phyloP scores from a whole-genome alignment of 2,797 vertebrate species.

The Sebastolobus alascanus region DNA sequence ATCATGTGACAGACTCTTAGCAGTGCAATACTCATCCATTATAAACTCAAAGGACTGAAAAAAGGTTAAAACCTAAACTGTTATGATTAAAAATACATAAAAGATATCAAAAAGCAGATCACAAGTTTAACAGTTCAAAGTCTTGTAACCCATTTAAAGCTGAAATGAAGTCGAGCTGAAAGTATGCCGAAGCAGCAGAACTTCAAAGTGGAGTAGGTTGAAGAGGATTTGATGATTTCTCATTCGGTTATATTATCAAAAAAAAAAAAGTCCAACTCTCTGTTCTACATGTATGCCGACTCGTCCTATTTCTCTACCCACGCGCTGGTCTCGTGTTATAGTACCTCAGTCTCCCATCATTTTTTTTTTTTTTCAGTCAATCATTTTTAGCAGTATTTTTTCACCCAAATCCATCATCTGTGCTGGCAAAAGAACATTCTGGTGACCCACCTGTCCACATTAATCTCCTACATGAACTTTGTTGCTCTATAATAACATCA shows the following conservation, averaged over 20 bases:
- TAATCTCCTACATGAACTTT: too few species aligned
- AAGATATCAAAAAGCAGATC: background rate
- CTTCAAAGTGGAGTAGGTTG: conserved; percentile 1
- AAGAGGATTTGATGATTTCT: conserved; percentile 4
- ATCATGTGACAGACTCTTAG: background rate
- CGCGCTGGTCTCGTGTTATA: too few species aligned
- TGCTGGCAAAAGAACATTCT: background rate
- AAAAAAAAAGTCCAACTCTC: background rate
- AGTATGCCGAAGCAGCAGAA: background rate
- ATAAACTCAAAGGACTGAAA: background rate
- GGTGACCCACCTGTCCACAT: background rate
- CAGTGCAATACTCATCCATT: background rate
- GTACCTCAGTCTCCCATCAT: background rate
- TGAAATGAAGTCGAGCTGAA: background rate
- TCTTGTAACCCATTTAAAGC: background rate
- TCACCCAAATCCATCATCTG: background rate
- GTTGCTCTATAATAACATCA: background rate
- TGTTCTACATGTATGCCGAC: background rate
- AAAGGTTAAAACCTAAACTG: background rate
- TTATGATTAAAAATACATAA: background rate
- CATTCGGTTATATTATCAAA: background rate
- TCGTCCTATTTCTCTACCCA: background rate
- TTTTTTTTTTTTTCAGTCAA: too few species aligned
- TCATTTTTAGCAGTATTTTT: background rate
- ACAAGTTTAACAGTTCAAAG: background rate